Evolutionary conservation across 1,140 invertebrate genomes (phyloP), one percentile per base, ranked within the genome.

Genomic region (Trachymyrmex septentrionalis): DNA sequence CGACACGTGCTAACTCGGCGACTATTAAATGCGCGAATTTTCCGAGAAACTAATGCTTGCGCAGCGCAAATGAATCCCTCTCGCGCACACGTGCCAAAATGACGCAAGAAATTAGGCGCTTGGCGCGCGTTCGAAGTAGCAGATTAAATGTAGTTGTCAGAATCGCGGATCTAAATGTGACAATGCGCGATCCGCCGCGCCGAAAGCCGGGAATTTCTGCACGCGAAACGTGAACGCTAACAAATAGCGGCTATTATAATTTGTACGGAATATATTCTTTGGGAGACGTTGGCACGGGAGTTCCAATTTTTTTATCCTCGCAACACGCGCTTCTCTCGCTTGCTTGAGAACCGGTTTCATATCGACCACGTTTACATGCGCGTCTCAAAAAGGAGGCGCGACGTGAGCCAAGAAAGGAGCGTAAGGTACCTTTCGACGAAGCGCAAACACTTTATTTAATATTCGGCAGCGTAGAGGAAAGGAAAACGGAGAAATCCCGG

Each of bases 291-390:
- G 67, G 57, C 85, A 64, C 64, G 3, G 82, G 53, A 88, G 69
- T 59, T 85, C 71, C 55, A n/a, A 75, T 85, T 77, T 82, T 66
- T 85, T 77, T 61, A 87, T 82, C 61, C 86, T 82, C 85, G 59
- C 82, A 71, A n/a, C n/a, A n/a, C n/a, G n/a, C 55, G 63, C 19
- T 64, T 61, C 44, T 30, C 48, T 71, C 80, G 63, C 66, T 84
- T 55, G 81, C 66, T 59, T 73, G 86, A 78, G 84, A 92, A 91
- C 90, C 88, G 90, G 91, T 92, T 92, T 78, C 81, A 69, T 66
- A 77, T 88, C 76, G 71, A 63, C 85, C 84, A 55, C 77, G 73
- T 92, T 91, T 87, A 89, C 82, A 88, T 90, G 82, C 80, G 44
- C 76, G 82, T 66, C 85, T 91, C 85, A 88, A 88, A 89, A 88